A percentile compares a stretch with the other conserved stretches of the same genome.
These are phyloP conservation scores for Drosophila ohnishii DNA, from an alignment of 1,140 invertebrate species.

Conservation along the genomic window DNA sequence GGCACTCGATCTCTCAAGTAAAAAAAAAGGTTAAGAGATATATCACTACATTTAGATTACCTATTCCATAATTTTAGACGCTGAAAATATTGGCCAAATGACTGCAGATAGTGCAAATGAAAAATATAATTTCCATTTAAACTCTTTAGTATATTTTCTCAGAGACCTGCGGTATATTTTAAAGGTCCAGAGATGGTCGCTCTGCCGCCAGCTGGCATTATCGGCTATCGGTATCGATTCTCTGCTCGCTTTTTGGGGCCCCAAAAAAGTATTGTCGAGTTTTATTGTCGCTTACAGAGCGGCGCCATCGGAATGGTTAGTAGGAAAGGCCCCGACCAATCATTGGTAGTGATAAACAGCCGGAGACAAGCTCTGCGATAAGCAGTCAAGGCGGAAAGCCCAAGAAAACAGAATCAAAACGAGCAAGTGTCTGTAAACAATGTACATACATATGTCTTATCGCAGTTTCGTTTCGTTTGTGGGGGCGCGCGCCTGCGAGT, in stretches of 20 bases:
- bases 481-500: slow-evolving; percentile 3
- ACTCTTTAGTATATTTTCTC: neutral
- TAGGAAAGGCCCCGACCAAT: slow-evolving; percentile 19
- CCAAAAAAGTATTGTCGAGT: neutral
- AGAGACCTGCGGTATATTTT: slow-evolving; percentile 3
- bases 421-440: slow-evolving; percentile 37
- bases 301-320: slow-evolving; percentile 59
- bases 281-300: slow-evolving; percentile 11
- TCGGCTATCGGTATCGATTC: slow-evolving; percentile 31
- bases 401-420: slow-evolving; percentile 14
- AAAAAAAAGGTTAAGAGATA: too few relatives aligned
- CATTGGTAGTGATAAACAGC: slow-evolving; percentile 37
- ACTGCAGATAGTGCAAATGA: too few relatives aligned
- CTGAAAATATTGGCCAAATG: too few relatives aligned
- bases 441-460: slow-evolving; percentile 29
- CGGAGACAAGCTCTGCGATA: slow-evolving; percentile 7
- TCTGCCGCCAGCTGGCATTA: slow-evolving; percentile 3
- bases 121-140: neutral
- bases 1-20: too few relatives aligned
- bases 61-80: too few relatives aligned
- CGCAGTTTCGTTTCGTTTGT: slow-evolving; percentile 37
- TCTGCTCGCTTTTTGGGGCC: slow-evolving; percentile 9
- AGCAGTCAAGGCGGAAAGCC: slow-evolving; percentile 10
- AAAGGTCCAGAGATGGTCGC: neutral
- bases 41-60: too few relatives aligned